Percentiles rank a stretch among this genome's conserved stretches.
These are phyloP conservation scores for Norana najaformis DNA, from an alignment of 2,888 invertebrate genomes.

Conservation along the genomic window DNA sequence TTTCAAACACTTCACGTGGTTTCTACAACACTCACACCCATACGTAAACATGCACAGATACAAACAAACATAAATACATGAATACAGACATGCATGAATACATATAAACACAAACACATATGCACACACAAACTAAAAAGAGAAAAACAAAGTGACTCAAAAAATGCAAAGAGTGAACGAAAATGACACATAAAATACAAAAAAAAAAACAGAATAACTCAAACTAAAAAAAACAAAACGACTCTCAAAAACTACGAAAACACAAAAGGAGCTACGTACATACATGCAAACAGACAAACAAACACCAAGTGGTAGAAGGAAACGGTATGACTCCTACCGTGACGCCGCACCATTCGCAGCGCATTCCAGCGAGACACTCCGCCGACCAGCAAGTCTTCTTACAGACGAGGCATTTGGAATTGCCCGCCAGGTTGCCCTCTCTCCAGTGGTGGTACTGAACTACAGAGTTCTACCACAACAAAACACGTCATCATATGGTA, in stretches of 20 bases:
- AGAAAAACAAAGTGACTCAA: too few relatives aligned
- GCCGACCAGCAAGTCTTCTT: constrained; percentile 97
- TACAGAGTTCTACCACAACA: neutral
- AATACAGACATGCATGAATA: neutral
- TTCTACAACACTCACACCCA: too few relatives aligned
- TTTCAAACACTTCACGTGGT: too few relatives aligned
- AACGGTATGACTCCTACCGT: constrained; percentile 59
- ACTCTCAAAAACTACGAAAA: too few relatives aligned
- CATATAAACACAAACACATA: neutral
- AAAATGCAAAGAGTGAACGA: too few relatives aligned
- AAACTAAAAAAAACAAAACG: too few relatives aligned
- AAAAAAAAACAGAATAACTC: too few relatives aligned
- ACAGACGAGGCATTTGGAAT: constrained; percentile 95
- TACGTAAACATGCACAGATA: neutral
- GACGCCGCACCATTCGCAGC: constrained; percentile 70
- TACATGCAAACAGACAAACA: neutral
- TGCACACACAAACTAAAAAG: neutral
- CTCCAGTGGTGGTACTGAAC: constrained; percentile 98
- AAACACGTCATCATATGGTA: neutral
- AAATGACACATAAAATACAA: too few relatives aligned
- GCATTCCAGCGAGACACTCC: constrained; percentile 92
- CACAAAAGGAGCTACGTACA: neutral
- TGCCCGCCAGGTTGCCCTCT: constrained; percentile 96
- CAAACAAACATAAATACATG: neutral
- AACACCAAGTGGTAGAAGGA: neutral